phyloP scores from a whole-genome alignment of 1,140 invertebrate species.

The Drosophila azteca region DNA sequence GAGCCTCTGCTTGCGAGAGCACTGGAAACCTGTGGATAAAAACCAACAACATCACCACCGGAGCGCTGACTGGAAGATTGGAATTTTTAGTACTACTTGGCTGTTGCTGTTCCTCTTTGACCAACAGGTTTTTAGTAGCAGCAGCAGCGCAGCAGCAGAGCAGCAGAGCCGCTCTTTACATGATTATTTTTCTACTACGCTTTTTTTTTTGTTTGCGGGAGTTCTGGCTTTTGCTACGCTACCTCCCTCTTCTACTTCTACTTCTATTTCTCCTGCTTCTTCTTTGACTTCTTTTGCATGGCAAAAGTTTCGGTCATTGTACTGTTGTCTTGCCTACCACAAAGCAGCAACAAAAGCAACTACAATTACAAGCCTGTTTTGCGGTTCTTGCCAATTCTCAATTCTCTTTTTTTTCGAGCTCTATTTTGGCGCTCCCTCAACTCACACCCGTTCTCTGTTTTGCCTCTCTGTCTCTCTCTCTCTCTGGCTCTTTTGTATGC shows the following conservation, averaged over 20 bases:
- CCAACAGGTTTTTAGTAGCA: constrained; percentile 56
- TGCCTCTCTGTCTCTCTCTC: constrained; percentile 29
- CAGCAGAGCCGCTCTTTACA: constrained; percentile 6
- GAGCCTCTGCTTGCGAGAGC: constrained; percentile 2
- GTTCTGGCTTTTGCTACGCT: constrained; percentile 41
- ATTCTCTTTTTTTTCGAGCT: constrained; percentile 34
- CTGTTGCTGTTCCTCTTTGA: constrained; percentile 49
- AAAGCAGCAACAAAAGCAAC: constrained; percentile 22
- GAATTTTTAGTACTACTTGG: constrained; percentile 71
- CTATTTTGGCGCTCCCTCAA: constrained; percentile 56
- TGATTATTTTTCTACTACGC: constrained; percentile 67
- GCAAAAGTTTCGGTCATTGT: constrained; percentile 74
- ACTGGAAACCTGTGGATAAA: constrained; percentile 20
- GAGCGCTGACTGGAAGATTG: constrained; percentile 75
- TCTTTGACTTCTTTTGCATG: constrained; percentile 47
- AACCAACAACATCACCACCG: constrained; percentile 42
- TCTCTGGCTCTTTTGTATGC: constrained; percentile 26
- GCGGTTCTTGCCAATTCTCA: constrained; percentile 2
- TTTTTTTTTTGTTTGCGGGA: constrained; percentile 67
- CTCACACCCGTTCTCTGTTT: constrained; percentile 12
- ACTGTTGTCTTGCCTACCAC: constrained; percentile 53
- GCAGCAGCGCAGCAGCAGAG: constrained; percentile 35
- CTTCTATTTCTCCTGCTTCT: constrained; percentile 16
- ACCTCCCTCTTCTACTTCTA: constrained; percentile 15
- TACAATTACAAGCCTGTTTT: constrained; percentile 30